A percentile compares a stretch with the other conserved stretches of the same genome.
phyloP scores from a whole-genome alignment of 2,888 invertebrate species.

The Nemotelus pantherinus region DNA sequence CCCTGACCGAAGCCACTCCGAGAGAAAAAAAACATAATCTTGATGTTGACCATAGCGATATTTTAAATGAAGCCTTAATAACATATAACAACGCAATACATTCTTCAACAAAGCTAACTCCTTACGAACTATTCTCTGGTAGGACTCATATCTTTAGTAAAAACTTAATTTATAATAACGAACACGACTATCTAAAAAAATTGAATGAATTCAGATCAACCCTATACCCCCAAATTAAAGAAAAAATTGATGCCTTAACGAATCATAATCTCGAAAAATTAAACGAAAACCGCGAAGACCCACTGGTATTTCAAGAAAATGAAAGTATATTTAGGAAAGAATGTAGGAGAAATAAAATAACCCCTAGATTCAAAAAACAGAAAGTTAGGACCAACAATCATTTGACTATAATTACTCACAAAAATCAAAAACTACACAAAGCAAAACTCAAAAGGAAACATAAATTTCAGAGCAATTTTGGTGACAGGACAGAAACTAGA shows the following conservation, averaged over 20 bases:
- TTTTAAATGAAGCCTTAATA: not conserved
- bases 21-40: constrained; percentile 6
- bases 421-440: constrained; percentile 24
- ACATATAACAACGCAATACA: not conserved
- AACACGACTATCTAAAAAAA: constrained; percentile 2
- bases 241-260: not conserved
- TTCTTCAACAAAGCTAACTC: constrained; percentile 1
- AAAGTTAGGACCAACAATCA: constrained; percentile 1
- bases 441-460: constrained; percentile 22
- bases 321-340: constrained; percentile 18
- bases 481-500: constrained; percentile 1
- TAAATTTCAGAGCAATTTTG: constrained; percentile 8
- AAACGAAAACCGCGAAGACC: not conserved
- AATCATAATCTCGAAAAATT: not conserved
- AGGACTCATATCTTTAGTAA: not conserved
- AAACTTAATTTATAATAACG: not conserved
- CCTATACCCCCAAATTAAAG: constrained; percentile 6
- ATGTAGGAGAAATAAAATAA: constrained; percentile 22
- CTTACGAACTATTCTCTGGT: not conserved
- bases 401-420: not conserved
- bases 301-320: constrained; percentile 6
- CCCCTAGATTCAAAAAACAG: constrained; percentile 20
- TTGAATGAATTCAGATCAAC: not conserved
- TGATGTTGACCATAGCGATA: not conserved
- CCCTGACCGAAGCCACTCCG: constrained; percentile 34